Evolutionary conservation across 2,888 invertebrate genomes (phyloP).

Genomic region (Sepioteuthis lessoniana): DNA sequence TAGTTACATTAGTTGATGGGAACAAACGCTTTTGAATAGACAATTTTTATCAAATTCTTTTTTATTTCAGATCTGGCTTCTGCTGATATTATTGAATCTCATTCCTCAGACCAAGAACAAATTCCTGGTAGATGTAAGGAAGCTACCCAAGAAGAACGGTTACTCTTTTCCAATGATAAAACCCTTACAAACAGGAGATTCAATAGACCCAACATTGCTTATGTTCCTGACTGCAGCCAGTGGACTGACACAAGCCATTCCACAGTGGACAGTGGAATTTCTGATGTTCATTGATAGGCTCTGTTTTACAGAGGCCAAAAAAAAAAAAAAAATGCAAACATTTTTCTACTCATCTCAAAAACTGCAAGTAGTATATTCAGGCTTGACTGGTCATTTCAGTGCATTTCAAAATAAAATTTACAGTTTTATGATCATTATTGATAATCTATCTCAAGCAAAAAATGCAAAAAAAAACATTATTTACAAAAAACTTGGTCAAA

Average conservation of each 20-base stretch:
- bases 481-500: too few relatives aligned
- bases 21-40: not conserved
- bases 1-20: not conserved
- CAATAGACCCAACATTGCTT: not conserved
- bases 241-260: conserved; percentile 10
- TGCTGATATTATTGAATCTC: not conserved
- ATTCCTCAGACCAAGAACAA: not conserved
- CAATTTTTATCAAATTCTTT: not conserved
- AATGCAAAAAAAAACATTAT: not conserved
- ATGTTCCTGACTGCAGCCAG: not conserved
- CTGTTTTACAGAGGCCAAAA: not conserved
- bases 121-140: not conserved
- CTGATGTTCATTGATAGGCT: not conserved
- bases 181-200: not conserved
- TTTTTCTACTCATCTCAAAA: not conserved
- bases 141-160: not conserved
- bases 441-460: not conserved
- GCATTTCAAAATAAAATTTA: not conserved
- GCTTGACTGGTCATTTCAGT: not conserved
- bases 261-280: conserved; percentile 11
- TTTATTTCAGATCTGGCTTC: not conserved
- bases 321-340: not conserved
- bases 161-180: not conserved
- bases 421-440: not conserved
- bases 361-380: conserved; percentile 15